Evolutionary conservation across 2,888 invertebrate species (phyloP).

Genomic region (Epistrophe eligans): DNA sequence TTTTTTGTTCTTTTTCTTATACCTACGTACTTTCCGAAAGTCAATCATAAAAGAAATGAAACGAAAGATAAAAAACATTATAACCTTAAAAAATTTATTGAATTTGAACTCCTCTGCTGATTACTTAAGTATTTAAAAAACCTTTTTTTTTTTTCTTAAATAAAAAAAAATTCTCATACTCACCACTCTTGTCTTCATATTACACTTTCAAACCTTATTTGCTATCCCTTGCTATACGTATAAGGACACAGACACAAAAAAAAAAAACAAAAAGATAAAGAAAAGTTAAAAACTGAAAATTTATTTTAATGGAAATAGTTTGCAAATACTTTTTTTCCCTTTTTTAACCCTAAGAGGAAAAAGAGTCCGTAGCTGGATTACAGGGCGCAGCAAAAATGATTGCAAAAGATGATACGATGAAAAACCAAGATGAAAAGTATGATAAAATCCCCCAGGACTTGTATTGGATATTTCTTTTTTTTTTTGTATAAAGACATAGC

Average conservation of each 20-base stretch:
- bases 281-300: slow-evolving; percentile 64
- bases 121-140: slow-evolving; percentile 21
- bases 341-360: slow-evolving; percentile 14
- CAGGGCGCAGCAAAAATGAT: slow-evolving; percentile 13
- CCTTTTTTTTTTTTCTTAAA: not conserved
- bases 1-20: not conserved
- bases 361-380: slow-evolving; percentile 13
- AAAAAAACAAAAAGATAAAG: not conserved
- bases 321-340: slow-evolving; percentile 37
- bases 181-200: slow-evolving; percentile 2
- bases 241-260: not conserved
- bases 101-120: slow-evolving; percentile 16
- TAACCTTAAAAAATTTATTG: slow-evolving; percentile 10
- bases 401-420: slow-evolving; percentile 24
- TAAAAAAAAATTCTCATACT: not conserved
- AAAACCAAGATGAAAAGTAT: slow-evolving; percentile 21
- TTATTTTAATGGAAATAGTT: slow-evolving; percentile 74
- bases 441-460: slow-evolving; percentile 25
- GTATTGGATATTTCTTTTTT: slow-evolving; percentile 8
- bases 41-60: not conserved
- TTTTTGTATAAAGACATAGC: not conserved
- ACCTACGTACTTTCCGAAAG: not conserved
- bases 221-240: not conserved
- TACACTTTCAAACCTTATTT: slow-evolving; percentile 2
- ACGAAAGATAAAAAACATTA: not conserved